phyloP scores from a whole-genome alignment of 2,888 invertebrate genomes.

The Xestia ashworthii region DNA sequence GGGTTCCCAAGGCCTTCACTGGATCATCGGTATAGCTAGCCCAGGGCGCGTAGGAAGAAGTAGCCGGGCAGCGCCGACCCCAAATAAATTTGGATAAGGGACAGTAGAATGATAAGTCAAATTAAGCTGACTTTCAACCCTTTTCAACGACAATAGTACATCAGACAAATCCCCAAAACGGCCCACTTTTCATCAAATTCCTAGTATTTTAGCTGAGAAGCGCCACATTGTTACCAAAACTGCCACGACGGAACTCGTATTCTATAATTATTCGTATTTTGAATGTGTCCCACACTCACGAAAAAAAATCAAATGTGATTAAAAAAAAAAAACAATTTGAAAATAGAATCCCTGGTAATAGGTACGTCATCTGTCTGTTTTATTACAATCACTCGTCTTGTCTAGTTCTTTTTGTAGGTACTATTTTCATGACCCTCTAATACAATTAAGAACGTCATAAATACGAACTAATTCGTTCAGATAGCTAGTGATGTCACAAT shows the following conservation, averaged over 20 bases:
- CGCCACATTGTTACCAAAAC: background rate
- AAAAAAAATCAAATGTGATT: background rate
- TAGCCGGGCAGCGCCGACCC: no score
- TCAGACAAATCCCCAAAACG: background rate
- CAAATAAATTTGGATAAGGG: no score
- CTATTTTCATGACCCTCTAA: background rate
- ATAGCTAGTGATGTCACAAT: constrained; percentile 5
- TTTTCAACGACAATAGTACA: background rate
- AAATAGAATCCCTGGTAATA: background rate
- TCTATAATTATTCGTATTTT: background rate
- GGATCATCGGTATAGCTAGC: background rate
- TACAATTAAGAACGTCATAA: background rate
- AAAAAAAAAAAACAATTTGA: background rate
- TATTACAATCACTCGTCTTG: background rate
- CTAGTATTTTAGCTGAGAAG: background rate
- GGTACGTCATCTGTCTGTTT: background rate
- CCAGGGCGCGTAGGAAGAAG: no score
- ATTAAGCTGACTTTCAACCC: background rate
- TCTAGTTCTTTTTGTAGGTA: background rate
- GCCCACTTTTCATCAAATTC: background rate
- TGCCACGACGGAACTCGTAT: background rate
- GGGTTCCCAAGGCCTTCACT: background rate
- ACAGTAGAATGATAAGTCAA: background rate
- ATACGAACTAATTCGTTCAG: background rate
- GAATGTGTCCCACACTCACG: background rate